These are phyloP conservation scores for Nothura maculosa DNA, from an alignment of 2,797 vertebrate species.

Conservation along the genomic window DNA sequence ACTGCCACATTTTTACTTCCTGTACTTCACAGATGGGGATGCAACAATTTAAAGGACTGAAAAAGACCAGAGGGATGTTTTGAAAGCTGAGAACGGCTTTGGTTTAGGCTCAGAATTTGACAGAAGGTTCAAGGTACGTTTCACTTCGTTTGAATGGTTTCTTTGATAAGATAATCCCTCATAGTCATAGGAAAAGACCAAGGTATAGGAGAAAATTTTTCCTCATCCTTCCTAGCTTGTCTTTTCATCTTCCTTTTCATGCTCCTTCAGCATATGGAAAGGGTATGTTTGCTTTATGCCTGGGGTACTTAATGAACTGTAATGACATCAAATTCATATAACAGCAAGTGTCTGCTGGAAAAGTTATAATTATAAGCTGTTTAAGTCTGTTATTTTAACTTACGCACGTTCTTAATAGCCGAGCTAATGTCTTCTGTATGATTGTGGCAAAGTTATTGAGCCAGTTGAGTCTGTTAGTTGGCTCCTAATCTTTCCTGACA, in stretches of 20 bases:
- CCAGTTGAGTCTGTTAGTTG: neutral
- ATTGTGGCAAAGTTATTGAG: conserved; percentile 4
- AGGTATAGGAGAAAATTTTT: neutral
- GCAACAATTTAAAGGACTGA: neutral
- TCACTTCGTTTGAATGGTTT: neutral
- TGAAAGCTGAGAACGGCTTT: neutral
- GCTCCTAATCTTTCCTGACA: neutral
- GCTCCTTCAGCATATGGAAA: neutral
- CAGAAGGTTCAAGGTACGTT: neutral
- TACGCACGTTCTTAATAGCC: neutral
- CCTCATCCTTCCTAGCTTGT: neutral
- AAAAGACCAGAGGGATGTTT: neutral
- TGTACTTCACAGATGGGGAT: neutral
- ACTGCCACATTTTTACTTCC: neutral
- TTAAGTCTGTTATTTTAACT: neutral
- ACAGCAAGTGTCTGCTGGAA: neutral
- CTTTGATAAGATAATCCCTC: neutral
- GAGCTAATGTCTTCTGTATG: neutral
- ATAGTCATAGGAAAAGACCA: neutral
- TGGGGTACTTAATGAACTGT: neutral
- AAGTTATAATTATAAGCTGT: conserved; percentile 3
- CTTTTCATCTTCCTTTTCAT: neutral
- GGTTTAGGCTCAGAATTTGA: neutral
- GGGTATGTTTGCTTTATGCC: neutral
- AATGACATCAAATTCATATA: neutral